Conservation (phyloP, 2,797 vertebrate species). For the Galago senegalensis region DNA sequence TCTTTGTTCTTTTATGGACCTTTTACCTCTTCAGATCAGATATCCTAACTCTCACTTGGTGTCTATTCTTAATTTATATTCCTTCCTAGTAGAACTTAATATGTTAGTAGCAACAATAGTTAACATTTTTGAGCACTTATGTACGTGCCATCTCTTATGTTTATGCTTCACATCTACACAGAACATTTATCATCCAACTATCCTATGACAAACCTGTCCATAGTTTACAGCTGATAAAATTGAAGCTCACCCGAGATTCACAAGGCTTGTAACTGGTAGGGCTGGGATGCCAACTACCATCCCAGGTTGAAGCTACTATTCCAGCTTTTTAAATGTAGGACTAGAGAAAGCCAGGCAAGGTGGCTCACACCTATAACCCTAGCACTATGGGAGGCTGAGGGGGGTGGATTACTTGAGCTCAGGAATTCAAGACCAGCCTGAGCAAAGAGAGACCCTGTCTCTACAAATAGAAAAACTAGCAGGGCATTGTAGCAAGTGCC, state of each 20-base stretch:
- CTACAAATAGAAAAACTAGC: too few relatives aligned
- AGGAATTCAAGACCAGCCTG: too few relatives aligned
- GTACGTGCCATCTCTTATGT: background rate
- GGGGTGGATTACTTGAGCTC: too few relatives aligned
- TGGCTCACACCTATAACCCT: too few relatives aligned
- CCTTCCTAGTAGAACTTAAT: background rate
- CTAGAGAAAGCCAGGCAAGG: background rate
- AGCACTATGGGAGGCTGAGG: too few relatives aligned
- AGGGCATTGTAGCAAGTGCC: too few relatives aligned
- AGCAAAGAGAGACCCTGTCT: too few relatives aligned
- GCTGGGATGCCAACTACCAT: background rate
- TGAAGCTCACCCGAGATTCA: constrained; percentile 24
- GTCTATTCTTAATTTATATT: constrained; percentile 11
- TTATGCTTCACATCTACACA: background rate
- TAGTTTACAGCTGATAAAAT: background rate
- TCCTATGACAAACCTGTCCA: background rate
- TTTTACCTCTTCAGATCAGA: constrained; percentile 13
- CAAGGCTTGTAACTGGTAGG: background rate
- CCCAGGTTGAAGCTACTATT: background rate
- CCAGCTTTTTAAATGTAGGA: background rate
- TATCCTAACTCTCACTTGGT: background rate
- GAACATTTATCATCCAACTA: background rate
- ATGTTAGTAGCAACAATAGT: background rate
- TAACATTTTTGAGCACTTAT: background rate
- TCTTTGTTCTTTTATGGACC: background rate